Evolutionary conservation across 2,888 invertebrate genomes (phyloP), one percentile per base, ranked within the genome.

Genomic region (Cabera pusaria): DNA sequence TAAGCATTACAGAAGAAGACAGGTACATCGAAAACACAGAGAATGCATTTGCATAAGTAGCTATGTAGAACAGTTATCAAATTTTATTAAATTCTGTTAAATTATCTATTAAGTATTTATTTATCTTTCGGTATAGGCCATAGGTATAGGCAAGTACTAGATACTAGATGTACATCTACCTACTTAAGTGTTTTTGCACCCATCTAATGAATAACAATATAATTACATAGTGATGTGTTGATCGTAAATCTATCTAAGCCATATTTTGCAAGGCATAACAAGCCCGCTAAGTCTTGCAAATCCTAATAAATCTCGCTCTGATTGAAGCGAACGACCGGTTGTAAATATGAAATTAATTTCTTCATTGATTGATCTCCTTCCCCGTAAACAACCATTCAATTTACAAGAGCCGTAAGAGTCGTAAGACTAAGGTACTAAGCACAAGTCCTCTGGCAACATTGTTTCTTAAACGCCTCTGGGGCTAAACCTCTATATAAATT

Each of bases 401-500:
- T 46, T 49, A 41, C 29, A 40, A 49, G 50, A 48, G 36, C 40
- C n/a, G 14, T 4, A 14, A 14, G 14, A 3, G n/a, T n/a, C n/a
- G n/a, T 14, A 14, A 14, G 14, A 14, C 14, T n/a, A 36, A 44
- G 48, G 52, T 46, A 53, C 50, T 46, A 50, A 50, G 48, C 42
- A 35, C 36, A 33, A 48, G 44, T 44, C 38, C 50, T 44, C 50
- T 53, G 51, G 53, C 49, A 51, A 53, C 53, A 53, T 53, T 53
- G 53, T 87, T 86, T 85, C 81, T 83, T 84, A 84, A 77, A 81
- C 83, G 87, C 86, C 87, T 84, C 70, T 70, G 79, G 82, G 83
- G 80, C 83, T 83, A 80, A 83, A 76, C 81, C 78, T 76, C 80
- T 70, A 77, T 84, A 85, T 88, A 86, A 87, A 88, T 86, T 86